phyloP scores from a whole-genome alignment of 2,797 vertebrate species.

The Huso huso region DNA sequence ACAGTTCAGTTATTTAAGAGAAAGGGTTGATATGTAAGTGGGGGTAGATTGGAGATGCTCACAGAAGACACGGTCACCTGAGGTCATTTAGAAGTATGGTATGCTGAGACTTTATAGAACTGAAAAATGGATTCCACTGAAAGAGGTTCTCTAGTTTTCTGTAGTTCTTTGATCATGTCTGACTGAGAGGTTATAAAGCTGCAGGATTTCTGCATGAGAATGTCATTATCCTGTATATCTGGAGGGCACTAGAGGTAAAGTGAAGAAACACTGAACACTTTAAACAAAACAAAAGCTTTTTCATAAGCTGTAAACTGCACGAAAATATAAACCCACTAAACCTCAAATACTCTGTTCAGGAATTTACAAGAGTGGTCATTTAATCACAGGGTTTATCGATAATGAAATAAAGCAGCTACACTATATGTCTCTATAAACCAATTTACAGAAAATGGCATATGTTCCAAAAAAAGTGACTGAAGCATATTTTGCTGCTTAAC shows the following conservation, averaged over 20 bases:
- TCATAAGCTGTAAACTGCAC: constrained; percentile 5
- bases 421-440: constrained; percentile 32
- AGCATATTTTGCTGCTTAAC: constrained; percentile 49
- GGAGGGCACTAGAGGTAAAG: neutral
- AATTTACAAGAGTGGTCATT: constrained; percentile 41
- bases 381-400: constrained; percentile 52
- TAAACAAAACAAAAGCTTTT: constrained; percentile 5
- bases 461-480: constrained; percentile 43
- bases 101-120: too few relatives aligned
- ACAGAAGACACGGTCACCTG: too few relatives aligned
- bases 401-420: constrained; percentile 23
- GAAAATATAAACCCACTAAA: constrained; percentile 16
- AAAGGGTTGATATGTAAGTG: too few relatives aligned
- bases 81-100: too few relatives aligned
- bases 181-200: too few relatives aligned
- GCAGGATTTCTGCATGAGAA: too few relatives aligned
- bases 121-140: too few relatives aligned
- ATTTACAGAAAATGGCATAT: constrained; percentile 47
- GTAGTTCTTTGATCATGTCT: too few relatives aligned
- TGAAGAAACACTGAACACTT: neutral
- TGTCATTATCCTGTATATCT: too few relatives aligned
- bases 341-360: constrained; percentile 31
- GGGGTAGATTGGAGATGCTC: too few relatives aligned
- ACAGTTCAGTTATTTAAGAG: too few relatives aligned
- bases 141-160: too few relatives aligned